A percentile compares a stretch with the other conserved stretches of the same genome.
These are phyloP conservation scores for Elaphurus davidianus DNA, from an alignment of 2,113 vertebrate species.

Conservation along the genomic window DNA sequence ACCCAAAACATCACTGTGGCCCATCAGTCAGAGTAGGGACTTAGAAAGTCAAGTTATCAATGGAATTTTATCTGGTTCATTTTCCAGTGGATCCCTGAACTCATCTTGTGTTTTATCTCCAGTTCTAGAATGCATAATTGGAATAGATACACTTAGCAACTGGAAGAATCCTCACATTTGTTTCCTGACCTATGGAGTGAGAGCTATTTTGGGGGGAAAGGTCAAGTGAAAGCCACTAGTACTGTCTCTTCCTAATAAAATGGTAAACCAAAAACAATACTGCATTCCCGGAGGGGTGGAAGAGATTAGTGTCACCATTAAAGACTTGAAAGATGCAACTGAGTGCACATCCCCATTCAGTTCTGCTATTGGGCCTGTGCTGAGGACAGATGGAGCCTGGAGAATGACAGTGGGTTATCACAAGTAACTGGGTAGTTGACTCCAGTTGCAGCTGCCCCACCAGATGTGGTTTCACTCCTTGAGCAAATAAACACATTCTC, in stretches of 20 bases:
- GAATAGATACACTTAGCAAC: too few species aligned
- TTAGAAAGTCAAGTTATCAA: not conserved
- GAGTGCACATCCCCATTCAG: not conserved
- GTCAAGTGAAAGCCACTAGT: not conserved
- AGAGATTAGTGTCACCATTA: not conserved
- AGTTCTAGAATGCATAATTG: not conserved
- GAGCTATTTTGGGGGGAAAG: too few species aligned
- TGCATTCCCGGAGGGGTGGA: not conserved
- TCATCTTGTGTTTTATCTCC: not conserved
- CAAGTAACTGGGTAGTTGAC: not conserved
- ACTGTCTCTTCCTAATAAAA: not conserved
- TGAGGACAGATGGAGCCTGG: not conserved
- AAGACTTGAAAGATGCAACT: not conserved
- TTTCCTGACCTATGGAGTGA: not conserved
- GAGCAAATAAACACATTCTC: not conserved
- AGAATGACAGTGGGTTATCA: not conserved
- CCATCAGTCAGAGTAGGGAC: not conserved
- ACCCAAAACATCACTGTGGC: not conserved
- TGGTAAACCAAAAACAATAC: not conserved
- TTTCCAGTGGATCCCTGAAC: not conserved
- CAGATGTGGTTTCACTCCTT: not conserved
- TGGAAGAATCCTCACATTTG: not conserved
- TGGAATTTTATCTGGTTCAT: not conserved
- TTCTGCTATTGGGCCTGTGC: not conserved
- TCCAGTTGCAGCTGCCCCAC: not conserved